Percentiles rank a stretch among this genome's conserved stretches.
Evolutionary conservation across 2,113 vertebrate genomes (phyloP).

Genomic region (Salvelinus sp.): DNA sequence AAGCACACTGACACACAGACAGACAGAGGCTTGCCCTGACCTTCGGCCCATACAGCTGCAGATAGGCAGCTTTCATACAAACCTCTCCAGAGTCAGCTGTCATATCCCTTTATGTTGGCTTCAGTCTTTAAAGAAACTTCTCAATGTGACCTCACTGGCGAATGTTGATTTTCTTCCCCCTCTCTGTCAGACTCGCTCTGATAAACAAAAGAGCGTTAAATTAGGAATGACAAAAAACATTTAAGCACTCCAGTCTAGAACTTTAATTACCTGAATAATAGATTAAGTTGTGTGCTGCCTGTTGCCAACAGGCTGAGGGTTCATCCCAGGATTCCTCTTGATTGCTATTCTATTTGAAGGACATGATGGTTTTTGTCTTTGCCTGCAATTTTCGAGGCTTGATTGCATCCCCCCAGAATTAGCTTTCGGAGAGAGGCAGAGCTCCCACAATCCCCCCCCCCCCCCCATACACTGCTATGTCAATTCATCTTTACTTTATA

Average conservation of each 20-base stretch:
- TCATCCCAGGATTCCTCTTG: conserved; percentile 14
- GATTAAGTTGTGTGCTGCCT: conserved; percentile 36
- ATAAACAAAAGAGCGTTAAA: conserved; percentile 32
- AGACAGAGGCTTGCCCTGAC: conserved; percentile 2
- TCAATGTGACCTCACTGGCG: conserved; percentile 10
- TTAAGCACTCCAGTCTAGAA: not conserved
- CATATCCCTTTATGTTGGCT: not conserved
- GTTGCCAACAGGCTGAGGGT: conserved; percentile 15
- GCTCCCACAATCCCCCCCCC: not conserved
- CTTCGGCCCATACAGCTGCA: not conserved
- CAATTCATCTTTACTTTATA: not conserved
- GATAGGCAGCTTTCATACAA: not conserved
- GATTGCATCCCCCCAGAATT: not conserved
- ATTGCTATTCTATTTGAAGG: conserved; percentile 10
- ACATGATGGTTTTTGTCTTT: not conserved
- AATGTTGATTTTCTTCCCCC: not conserved
- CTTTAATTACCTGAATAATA: conserved; percentile 15
- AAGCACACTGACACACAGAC: conserved; percentile 5
- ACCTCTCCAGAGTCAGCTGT: conserved; percentile 20
- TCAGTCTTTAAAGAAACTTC: conserved; percentile 27
- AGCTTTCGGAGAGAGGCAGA: not conserved
- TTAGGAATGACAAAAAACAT: conserved; percentile 30
- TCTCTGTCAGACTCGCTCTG: conserved; percentile 4
- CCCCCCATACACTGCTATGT: not conserved
- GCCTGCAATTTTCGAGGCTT: not conserved